A percentile compares a stretch with the other conserved stretches of the same genome.
Conservation (phyloP, 1,140 invertebrate species). For the Propsilocerus akamusi region DNA sequence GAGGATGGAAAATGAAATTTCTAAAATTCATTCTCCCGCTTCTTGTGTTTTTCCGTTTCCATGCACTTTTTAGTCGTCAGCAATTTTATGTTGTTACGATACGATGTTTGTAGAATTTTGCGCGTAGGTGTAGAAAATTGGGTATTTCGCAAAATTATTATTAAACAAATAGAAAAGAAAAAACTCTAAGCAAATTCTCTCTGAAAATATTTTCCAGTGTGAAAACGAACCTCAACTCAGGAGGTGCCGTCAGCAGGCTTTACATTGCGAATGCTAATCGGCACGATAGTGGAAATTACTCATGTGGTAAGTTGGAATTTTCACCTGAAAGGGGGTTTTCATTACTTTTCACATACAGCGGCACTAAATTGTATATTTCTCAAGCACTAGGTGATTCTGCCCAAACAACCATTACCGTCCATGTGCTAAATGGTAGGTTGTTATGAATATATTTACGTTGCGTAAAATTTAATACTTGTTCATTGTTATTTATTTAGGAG, state of each 20-base stretch:
- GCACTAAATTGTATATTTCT: too few relatives aligned
- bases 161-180: too few relatives aligned
- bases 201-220: conserved; percentile 46
- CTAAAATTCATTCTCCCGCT: background rate
- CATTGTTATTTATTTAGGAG: conserved; percentile 3
- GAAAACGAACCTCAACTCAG: conserved; percentile 57
- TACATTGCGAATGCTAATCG: conserved; percentile 68
- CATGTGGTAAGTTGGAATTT: too few relatives aligned
- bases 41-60: background rate
- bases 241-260: conserved; percentile 54
- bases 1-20: too few relatives aligned
- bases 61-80: too few relatives aligned
- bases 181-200: too few relatives aligned
- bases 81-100: too few relatives aligned
- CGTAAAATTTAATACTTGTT: conserved; percentile 1
- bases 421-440: conserved; percentile 60
- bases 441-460: background rate
- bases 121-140: too few relatives aligned
- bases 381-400: conserved; percentile 58
- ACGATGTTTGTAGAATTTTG: too few relatives aligned
- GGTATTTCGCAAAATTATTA: too few relatives aligned
- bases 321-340: too few relatives aligned
- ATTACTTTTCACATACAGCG: too few relatives aligned
- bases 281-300: conserved; percentile 72
- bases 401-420: conserved; percentile 53